A percentile compares a stretch with the other conserved stretches of the same genome.
Evolutionary conservation across 2,888 invertebrate genomes (phyloP).

Genomic region (Pachycephus smyrnensis): DNA sequence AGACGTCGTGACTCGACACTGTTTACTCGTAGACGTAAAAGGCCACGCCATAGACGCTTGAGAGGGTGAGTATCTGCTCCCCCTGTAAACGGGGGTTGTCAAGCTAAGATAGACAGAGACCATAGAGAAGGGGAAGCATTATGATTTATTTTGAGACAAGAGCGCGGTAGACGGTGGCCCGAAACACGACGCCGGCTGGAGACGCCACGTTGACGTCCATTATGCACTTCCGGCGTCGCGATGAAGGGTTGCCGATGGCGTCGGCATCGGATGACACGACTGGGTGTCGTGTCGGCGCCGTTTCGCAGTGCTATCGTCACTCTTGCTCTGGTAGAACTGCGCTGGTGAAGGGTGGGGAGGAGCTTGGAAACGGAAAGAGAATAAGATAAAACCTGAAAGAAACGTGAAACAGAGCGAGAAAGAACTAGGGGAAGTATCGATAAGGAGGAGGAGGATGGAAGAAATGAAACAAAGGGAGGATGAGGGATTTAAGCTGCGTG

Average conservation of each 20-base stretch:
- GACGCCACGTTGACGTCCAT: conserved; percentile 43
- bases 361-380: background rate
- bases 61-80: background rate
- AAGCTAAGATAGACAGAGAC: background rate
- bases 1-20: conserved; percentile 4
- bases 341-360: background rate
- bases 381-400: background rate
- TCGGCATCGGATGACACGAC: conserved; percentile 37
- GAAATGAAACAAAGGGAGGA: conserved; percentile 23
- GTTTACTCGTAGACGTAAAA: background rate
- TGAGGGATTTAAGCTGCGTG: conserved; percentile 26
- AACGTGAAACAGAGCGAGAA: background rate
- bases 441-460: conserved; percentile 5
- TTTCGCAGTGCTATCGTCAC: background rate
- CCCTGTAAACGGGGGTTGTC: background rate
- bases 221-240: conserved; percentile 45
- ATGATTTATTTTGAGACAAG: conserved; percentile 23
- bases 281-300: conserved; percentile 3
- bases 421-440: background rate
- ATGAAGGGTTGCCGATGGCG: conserved; percentile 45
- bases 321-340: background rate
- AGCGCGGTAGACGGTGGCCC: conserved; percentile 1
- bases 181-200: conserved; percentile 23
- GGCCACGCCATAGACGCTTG: background rate
- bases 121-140: conserved; percentile 2